Conservation (phyloP, 2,797 vertebrate species). For the Pelochelys cantorii region DNA sequence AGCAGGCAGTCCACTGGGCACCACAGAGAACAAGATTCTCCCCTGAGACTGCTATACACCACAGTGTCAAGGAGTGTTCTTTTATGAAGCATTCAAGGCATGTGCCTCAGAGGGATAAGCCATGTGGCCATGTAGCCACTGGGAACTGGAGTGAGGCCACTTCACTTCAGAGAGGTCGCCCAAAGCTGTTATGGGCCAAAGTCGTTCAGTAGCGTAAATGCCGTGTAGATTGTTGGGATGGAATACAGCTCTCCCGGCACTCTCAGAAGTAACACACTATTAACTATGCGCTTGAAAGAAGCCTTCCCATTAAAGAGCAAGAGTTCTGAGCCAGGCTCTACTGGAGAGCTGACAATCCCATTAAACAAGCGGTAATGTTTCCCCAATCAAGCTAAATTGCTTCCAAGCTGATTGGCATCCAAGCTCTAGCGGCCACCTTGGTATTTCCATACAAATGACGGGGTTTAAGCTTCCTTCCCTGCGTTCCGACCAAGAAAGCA, state of each 20-base stretch:
- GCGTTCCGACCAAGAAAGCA: conserved; percentile 46
- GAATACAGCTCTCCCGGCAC: not conserved
- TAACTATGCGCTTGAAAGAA: not conserved
- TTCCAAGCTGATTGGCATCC: conserved; percentile 56
- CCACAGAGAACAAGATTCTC: not conserved
- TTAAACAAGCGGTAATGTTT: conserved; percentile 24
- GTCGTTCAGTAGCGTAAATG: not conserved
- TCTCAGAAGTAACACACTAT: not conserved
- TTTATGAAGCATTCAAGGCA: not conserved
- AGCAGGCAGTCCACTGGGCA: not conserved
- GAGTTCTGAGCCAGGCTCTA: not conserved
- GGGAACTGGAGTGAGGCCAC: not conserved
- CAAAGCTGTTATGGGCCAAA: fast-evolving
- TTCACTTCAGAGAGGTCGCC: fast-evolving
- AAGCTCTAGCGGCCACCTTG: not conserved
- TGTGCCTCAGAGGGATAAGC: not conserved
- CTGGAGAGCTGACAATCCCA: not conserved
- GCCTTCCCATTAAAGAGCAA: not conserved
- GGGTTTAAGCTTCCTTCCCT: conserved; percentile 48
- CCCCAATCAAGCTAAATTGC: conserved; percentile 55
- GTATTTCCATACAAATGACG: conserved; percentile 47
- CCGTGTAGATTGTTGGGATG: not conserved
- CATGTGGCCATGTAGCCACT: not conserved
- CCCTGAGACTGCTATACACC: not conserved
- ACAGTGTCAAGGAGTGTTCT: not conserved